phyloP scores from a whole-genome alignment of 2,797 vertebrate species.

The Syngnathus acus region DNA sequence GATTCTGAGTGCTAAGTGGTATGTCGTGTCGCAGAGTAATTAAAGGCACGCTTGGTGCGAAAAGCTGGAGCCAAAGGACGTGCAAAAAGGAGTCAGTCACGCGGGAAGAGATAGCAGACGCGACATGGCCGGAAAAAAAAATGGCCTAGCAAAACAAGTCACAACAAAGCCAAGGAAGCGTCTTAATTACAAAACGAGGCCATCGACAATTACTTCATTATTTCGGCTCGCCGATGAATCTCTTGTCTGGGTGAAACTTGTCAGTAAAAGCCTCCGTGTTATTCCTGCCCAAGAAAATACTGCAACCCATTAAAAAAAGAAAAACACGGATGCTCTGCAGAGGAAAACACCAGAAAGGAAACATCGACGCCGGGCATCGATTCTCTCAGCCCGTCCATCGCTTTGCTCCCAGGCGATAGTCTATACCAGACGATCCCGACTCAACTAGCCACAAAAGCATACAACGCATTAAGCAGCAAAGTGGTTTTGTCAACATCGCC shows the following conservation, averaged over 20 bases:
- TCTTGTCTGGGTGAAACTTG: background rate
- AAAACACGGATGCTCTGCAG: background rate
- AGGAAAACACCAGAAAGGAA: background rate
- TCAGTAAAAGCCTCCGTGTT: no score
- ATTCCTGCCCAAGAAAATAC: background rate
- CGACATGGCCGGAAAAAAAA: background rate
- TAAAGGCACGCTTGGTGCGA: constrained; percentile 35
- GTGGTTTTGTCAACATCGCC: background rate
- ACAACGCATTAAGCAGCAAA: background rate
- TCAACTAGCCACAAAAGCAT: background rate
- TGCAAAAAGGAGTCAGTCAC: constrained; percentile 11
- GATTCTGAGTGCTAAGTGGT: constrained; percentile 48
- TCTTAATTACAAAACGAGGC: background rate
- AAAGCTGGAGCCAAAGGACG: constrained; percentile 16
- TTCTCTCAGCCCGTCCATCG: background rate
- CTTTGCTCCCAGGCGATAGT: background rate
- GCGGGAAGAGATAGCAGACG: background rate
- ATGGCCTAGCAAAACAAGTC: background rate
- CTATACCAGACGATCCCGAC: background rate
- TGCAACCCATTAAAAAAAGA: background rate
- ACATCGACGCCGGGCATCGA: background rate
- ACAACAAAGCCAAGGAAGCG: background rate
- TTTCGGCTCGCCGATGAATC: background rate
- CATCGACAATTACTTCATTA: background rate
- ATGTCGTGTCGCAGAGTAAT: constrained; percentile 49